phyloP scores from a whole-genome alignment of 2,797 vertebrate genomes.

The Acanthornis magna region DNA sequence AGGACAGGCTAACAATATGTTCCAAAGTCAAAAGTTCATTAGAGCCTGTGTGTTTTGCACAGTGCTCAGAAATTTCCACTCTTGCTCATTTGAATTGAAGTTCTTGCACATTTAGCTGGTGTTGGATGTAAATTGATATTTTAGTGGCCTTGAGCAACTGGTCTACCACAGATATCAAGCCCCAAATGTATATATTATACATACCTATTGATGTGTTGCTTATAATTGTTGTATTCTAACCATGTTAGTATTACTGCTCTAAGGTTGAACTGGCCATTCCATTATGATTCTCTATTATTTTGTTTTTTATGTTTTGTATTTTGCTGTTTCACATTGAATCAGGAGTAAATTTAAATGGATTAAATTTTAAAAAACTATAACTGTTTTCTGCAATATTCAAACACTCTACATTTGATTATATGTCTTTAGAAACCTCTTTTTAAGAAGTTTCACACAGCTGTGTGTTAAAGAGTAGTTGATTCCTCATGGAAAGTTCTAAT shows the following conservation, averaged over 20 bases:
- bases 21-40: not conserved
- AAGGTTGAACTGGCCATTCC: constrained; percentile 31
- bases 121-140: constrained; percentile 36
- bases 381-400: constrained; percentile 45
- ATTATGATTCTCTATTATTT: constrained; percentile 24
- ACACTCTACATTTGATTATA: not conserved
- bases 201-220: constrained; percentile 48
- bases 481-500: not conserved
- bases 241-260: not conserved
- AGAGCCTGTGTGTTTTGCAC: not conserved
- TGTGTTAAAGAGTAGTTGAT: constrained; percentile 15
- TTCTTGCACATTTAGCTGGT: constrained; percentile 12
- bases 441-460: not conserved
- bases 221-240: constrained; percentile 29
- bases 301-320: constrained; percentile 59
- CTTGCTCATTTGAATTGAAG: not conserved
- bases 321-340: constrained; percentile 51
- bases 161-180: constrained; percentile 45
- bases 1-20: not conserved
- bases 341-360: constrained; percentile 63
- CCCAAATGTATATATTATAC: constrained; percentile 35
- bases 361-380: constrained; percentile 41
- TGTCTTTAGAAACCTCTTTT: not conserved
- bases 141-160: constrained; percentile 70
- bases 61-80: not conserved